Evolutionary conservation across 2,888 invertebrate genomes (phyloP).

Genomic region (Sicus ferrugineus): DNA sequence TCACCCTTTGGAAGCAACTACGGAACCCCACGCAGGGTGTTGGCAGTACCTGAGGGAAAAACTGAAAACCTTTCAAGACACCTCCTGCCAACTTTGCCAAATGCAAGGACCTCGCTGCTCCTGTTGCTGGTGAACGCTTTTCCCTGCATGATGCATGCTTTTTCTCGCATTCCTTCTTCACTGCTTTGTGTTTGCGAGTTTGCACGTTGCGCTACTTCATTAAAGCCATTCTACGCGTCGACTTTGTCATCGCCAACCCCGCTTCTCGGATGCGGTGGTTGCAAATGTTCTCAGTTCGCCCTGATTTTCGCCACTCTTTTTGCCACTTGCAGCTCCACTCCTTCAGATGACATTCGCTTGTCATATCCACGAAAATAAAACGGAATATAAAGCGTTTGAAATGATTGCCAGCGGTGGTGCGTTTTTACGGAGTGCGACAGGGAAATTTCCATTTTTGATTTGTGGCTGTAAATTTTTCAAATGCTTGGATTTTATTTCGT

Average conservation of each 20-base stretch:
- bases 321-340: neutral
- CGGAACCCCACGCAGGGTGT: too few relatives aligned
- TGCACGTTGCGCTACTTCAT: neutral
- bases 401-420: neutral
- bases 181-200: neutral
- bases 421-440: neutral
- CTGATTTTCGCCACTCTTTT: neutral
- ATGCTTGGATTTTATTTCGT: neutral
- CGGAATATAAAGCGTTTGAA: neutral
- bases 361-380: neutral
- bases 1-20: too few relatives aligned
- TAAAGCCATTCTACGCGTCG: neutral
- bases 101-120: neutral
- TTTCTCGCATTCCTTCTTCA: neutral
- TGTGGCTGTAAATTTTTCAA: neutral
- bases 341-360: neutral
- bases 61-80: neutral
- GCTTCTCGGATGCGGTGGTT: neutral
- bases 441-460: constrained; percentile 10
- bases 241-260: too few relatives aligned
- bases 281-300: neutral
- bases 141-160: neutral
- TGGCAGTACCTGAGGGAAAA: neutral
- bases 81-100: neutral
- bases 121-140: neutral